Percentiles rank a stretch among this genome's conserved stretches.
These are phyloP conservation scores for Ooceraea biroi DNA, from an alignment of 1,140 invertebrate species.

Conservation along the genomic window DNA sequence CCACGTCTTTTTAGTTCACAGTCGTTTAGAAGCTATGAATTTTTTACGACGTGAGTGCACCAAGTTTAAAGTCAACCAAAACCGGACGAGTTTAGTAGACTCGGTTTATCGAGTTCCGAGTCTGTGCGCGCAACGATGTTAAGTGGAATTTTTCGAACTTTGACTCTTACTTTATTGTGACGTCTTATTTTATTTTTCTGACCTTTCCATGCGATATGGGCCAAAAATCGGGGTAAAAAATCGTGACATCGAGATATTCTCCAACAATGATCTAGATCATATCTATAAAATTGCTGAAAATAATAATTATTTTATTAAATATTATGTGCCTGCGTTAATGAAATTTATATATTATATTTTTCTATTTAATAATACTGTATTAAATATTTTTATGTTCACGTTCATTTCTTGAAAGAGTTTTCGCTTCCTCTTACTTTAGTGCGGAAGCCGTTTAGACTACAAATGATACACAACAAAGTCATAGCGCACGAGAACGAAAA, in stretches of 20 bases:
- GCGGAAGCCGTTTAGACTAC: neutral
- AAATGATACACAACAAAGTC: neutral
- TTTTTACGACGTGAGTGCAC: constrained; percentile 35
- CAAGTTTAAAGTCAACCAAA: constrained; percentile 22
- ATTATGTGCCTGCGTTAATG: neutral
- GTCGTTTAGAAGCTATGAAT: constrained; percentile 33
- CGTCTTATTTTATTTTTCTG: constrained; percentile 8
- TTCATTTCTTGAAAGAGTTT: neutral
- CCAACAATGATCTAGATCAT: neutral
- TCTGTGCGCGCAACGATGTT: neutral
- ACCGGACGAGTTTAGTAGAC: neutral
- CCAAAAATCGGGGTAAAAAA: neutral
- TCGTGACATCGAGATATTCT: neutral
- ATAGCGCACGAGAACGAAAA: neutral
- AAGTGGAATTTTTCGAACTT: constrained; percentile 11
- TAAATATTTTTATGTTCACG: neutral
- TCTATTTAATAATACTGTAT: neutral
- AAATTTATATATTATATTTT: neutral
- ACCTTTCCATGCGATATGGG: neutral
- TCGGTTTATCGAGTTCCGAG: neutral
- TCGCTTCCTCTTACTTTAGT: neutral
- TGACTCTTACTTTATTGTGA: too few species aligned
- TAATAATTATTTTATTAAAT: constrained; percentile 1
- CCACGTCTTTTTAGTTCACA: constrained; percentile 21
- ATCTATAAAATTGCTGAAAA: neutral